phyloP scores from a whole-genome alignment of 2,113 vertebrate species.

The Tachycineta bicolor region DNA sequence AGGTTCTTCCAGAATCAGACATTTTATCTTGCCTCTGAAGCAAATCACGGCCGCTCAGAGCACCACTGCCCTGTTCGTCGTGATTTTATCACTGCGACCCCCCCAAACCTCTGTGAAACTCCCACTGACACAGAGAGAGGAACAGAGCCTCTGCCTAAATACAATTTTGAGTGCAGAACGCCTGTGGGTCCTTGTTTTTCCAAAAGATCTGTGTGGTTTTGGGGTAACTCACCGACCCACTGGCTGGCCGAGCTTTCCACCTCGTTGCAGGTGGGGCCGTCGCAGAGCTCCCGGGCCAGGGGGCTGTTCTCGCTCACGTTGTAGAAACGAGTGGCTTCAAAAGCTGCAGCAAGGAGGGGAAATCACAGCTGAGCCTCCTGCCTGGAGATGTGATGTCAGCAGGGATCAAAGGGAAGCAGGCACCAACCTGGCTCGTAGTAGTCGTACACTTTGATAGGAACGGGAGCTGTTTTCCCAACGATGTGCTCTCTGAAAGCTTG shows the following conservation, averaged over 20 bases:
- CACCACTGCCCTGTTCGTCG: neutral
- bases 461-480: constrained; percentile 91
- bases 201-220: neutral
- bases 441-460: constrained; percentile 91
- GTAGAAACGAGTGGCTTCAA: constrained; percentile 93
- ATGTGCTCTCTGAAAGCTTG: constrained; percentile 88
- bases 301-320: constrained; percentile 90
- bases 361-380: neutral
- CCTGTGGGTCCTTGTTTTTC: neutral
- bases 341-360: constrained; percentile 73
- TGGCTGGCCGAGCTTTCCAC: constrained; percentile 88
- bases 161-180: neutral
- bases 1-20: neutral
- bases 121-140: accelerated
- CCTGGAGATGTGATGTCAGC: neutral
- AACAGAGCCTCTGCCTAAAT: neutral
- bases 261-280: constrained; percentile 90
- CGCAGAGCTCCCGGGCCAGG: constrained; percentile 87
- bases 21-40: neutral
- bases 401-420: neutral
- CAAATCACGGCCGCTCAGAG: neutral
- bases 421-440: constrained; percentile 92
- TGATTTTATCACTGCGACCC: neutral
- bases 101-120: neutral
- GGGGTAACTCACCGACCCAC: constrained; percentile 81